phyloP scores from a whole-genome alignment of 2,797 vertebrate species.

The Chelmon rostratus region DNA sequence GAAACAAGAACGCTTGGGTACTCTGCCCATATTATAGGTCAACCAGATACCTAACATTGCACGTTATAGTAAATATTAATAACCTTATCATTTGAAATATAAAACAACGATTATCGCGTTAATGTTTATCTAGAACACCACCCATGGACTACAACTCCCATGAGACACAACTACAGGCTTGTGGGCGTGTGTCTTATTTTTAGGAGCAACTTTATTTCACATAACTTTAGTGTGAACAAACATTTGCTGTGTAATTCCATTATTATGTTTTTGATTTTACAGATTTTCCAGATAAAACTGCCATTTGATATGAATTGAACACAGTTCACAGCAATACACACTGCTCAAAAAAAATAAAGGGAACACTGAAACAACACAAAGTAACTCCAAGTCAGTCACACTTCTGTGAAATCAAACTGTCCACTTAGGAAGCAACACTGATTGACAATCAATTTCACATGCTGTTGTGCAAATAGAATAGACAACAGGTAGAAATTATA shows the following conservation, averaged over 20 bases:
- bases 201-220: constrained; percentile 21
- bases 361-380: too few species aligned
- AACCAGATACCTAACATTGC: rapidly evolving
- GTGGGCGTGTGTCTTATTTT: not conserved
- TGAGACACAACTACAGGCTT: not conserved
- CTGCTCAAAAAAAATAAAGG: too few species aligned
- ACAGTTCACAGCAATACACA: too few species aligned
- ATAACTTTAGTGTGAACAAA: not conserved
- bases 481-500: too few species aligned
- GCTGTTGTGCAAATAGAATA: too few species aligned
- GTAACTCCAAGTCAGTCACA: too few species aligned
- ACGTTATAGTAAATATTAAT: not conserved
- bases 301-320: not conserved
- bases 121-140: not conserved
- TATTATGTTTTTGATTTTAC: not conserved
- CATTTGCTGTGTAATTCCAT: rapidly evolving
- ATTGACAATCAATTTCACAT: too few species aligned
- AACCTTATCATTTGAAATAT: not conserved
- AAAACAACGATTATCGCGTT: not conserved
- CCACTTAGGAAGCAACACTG: too few species aligned
- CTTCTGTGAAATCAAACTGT: too few species aligned
- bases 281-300: not conserved
- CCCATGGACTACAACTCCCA: constrained; percentile 76
- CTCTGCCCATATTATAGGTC: rapidly evolving
- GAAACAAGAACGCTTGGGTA: rapidly evolving